These are phyloP conservation scores for Epistrophella euchroma DNA, from an alignment of 2,888 invertebrate genomes.

Conservation along the genomic window DNA sequence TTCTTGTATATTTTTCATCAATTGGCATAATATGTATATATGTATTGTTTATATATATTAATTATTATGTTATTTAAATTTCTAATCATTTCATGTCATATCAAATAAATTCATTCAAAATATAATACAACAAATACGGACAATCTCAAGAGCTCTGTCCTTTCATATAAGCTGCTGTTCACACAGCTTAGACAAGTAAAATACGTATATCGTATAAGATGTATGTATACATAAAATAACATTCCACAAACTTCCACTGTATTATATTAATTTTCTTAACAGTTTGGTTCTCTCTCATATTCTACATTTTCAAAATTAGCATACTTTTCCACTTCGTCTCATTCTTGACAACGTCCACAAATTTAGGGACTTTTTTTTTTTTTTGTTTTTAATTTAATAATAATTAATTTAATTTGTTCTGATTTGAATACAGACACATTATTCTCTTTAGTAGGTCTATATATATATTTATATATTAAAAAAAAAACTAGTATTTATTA, in stretches of 20 bases:
- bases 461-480: slow-evolving; percentile 26
- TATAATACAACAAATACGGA: slow-evolving; percentile 58
- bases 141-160: background rate
- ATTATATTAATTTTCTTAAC: slow-evolving; percentile 41
- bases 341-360: slow-evolving; percentile 57
- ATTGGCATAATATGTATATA: slow-evolving; percentile 73
- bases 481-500: slow-evolving; percentile 50
- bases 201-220: background rate
- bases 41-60: slow-evolving; percentile 71
- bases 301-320: slow-evolving; percentile 33
- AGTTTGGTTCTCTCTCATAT: slow-evolving; percentile 70
- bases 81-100: slow-evolving; percentile 63
- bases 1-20: slow-evolving; percentile 74
- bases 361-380: slow-evolving; percentile 33
- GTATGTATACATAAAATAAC: slow-evolving; percentile 7
- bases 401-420: slow-evolving; percentile 73
- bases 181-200: slow-evolving; percentile 39
- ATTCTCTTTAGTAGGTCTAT: slow-evolving; percentile 63
- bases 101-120: slow-evolving; percentile 68
- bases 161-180: background rate
- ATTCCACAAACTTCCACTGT: slow-evolving; percentile 53
- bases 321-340: slow-evolving; percentile 37
- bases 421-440: slow-evolving; percentile 70
- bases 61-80: slow-evolving; percentile 61
- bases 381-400: slow-evolving; percentile 24